These are phyloP conservation scores for Hystrix cristata DNA, from an alignment of 2,113 vertebrate species.

Conservation along the genomic window DNA sequence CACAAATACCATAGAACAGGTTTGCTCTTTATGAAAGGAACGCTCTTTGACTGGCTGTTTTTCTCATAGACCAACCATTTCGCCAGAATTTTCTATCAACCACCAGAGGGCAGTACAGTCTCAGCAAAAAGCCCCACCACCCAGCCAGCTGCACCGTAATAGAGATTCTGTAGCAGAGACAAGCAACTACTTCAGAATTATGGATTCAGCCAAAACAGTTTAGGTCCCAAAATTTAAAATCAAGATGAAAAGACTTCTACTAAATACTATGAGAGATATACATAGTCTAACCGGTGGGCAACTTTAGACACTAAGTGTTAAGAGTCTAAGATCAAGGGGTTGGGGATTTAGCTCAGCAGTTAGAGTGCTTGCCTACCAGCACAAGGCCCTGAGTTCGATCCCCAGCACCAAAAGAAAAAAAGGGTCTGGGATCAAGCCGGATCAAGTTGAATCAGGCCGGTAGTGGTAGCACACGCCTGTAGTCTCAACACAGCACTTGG, in stretches of 20 bases:
- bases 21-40: background rate
- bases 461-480: no score
- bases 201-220: background rate
- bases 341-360: no score
- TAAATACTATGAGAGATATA: background rate
- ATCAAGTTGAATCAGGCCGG: no score
- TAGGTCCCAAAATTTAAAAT: background rate
- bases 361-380: no score
- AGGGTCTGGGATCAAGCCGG: no score
- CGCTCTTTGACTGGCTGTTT: background rate
- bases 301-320: background rate
- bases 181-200: background rate
- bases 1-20: background rate
- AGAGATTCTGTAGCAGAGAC: rapidly evolving
- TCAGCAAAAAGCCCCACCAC: constrained; percentile 16
- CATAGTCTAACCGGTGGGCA: background rate
- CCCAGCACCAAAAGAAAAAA: no score
- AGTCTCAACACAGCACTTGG: no score
- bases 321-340: background rate
- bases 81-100: background rate
- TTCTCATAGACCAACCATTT: background rate
- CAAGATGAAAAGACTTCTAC: background rate
- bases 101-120: constrained; percentile 77
- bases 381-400: no score
- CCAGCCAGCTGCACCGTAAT: rapidly evolving